Evolutionary conservation across 1,140 invertebrate species (phyloP).

Genomic region (Drosophila takahashii): DNA sequence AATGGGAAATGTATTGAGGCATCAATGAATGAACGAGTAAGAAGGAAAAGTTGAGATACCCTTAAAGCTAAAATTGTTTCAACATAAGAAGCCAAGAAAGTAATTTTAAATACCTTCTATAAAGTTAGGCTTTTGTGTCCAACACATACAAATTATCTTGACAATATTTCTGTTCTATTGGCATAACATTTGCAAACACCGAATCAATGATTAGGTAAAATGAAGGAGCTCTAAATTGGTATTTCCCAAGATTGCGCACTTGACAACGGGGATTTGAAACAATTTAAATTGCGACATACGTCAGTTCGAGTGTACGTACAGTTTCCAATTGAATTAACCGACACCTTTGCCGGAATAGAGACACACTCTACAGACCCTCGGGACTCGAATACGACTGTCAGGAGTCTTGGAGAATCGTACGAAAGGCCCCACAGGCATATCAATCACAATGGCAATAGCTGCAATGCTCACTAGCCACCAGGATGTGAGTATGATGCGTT

Average conservation of each 20-base stretch:
- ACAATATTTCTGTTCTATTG: too few species aligned
- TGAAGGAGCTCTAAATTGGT: neutral
- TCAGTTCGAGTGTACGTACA: constrained; percentile 1
- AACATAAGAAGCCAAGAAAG: neutral
- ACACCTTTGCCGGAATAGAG: constrained; percentile 29
- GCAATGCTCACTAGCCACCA: too few species aligned
- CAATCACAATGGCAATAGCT: constrained; percentile 17
- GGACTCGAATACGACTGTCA: neutral
- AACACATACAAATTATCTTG: too few species aligned
- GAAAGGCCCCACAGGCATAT: constrained; percentile 24
- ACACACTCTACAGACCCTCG: neutral
- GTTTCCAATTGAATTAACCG: constrained; percentile 30
- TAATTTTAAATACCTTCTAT: too few species aligned
- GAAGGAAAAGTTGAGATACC: neutral
- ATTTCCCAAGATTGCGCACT: neutral
- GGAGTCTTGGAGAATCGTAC: neutral
- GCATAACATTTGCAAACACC: neutral
- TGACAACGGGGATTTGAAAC: constrained; percentile 16
- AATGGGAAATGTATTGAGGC: constrained; percentile 2
- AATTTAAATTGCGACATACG: constrained; percentile 2
- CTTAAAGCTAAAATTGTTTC: too few species aligned
- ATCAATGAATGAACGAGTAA: neutral
- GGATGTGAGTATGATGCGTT: too few species aligned
- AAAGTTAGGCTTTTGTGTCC: too few species aligned
- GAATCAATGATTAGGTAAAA: neutral